Evolutionary conservation across 2,113 vertebrate genomes (phyloP).

Genomic region (Phylloscopus trochilus): DNA sequence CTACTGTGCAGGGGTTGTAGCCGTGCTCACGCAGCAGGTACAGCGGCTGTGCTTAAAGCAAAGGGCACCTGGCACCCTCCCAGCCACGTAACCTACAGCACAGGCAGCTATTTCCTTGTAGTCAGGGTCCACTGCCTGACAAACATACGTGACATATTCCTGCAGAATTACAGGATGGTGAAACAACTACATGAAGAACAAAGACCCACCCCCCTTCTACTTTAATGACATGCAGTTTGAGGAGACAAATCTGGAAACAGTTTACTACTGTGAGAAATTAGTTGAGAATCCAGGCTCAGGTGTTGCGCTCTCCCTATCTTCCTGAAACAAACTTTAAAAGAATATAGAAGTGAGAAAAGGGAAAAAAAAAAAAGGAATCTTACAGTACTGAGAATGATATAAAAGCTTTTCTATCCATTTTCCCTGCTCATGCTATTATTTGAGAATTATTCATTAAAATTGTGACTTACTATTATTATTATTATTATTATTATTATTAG

Average conservation of each 20-base stretch:
- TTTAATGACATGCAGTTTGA: not conserved
- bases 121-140: not conserved
- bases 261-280: not conserved
- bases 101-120: not conserved
- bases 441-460: not conserved
- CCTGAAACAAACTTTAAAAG: not conserved
- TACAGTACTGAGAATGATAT: not conserved
- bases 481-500: not conserved
- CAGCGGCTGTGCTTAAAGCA: not conserved
- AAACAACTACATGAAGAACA: not conserved
- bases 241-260: not conserved
- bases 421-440: not conserved
- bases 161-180: not conserved
- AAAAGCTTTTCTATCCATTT: not conserved
- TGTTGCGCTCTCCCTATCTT: accelerated
- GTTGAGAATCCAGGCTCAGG: not conserved
- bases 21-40: not conserved
- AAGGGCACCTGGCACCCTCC: not conserved
- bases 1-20: not conserved
- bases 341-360: not conserved
- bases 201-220: not conserved
- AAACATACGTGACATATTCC: not conserved
- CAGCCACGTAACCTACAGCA: not conserved
- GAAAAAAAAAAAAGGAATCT: not conserved
- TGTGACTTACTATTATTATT: not conserved